Evolutionary conservation across 2,113 vertebrate species (phyloP).

Genomic region (Peromyscus californicus): DNA sequence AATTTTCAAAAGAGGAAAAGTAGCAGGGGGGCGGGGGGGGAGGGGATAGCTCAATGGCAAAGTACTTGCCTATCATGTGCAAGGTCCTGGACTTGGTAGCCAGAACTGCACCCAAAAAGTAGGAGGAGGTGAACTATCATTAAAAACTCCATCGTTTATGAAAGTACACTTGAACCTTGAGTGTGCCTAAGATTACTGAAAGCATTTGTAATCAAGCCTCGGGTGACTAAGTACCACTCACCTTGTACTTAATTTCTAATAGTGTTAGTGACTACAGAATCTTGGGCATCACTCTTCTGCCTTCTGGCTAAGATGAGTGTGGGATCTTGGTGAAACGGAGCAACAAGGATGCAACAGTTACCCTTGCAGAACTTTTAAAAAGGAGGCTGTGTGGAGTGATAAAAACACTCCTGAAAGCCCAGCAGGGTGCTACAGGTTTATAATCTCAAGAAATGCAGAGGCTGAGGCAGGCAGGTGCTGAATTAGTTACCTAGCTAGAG

Average conservation of each 20-base stretch:
- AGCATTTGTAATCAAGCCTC: constrained; percentile 49
- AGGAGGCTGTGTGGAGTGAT: constrained; percentile 52
- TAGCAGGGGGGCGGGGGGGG: too few relatives aligned
- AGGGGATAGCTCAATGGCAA: neutral
- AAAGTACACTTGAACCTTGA: constrained; percentile 21
- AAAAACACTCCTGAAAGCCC: constrained; percentile 55
- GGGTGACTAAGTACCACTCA: neutral
- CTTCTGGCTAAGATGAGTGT: neutral
- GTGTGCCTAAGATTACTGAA: constrained; percentile 35
- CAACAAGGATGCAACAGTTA: constrained; percentile 47
- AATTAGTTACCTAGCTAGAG: neutral
- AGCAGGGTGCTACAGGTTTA: neutral
- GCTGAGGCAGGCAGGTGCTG: neutral
- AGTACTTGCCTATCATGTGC: neutral
- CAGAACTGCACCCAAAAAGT: neutral
- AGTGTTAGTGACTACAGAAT: constrained; percentile 20
- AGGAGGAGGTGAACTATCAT: constrained; percentile 4
- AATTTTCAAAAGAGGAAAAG: neutral
- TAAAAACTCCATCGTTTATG: constrained; percentile 19
- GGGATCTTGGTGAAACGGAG: constrained; percentile 31
- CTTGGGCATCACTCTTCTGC: neutral
- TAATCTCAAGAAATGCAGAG: neutral
- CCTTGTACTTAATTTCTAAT: constrained; percentile 21
- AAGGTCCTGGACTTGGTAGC: neutral
- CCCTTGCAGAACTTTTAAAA: constrained; percentile 39